Evolutionary conservation across 1,140 invertebrate species (phyloP).

Genomic region (Bombyx mandarina): DNA sequence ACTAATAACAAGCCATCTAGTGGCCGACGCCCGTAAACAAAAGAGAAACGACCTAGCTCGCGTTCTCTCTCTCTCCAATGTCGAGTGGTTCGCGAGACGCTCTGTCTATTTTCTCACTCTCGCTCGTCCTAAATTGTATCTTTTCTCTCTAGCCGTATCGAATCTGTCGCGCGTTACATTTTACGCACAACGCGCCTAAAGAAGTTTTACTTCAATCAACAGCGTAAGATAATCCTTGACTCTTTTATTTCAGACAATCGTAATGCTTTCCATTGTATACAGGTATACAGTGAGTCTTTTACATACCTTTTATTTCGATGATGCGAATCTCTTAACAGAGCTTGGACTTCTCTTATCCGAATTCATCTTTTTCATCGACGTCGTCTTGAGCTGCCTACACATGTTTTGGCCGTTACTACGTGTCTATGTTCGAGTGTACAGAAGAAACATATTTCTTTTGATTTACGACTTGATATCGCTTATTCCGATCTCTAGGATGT

Average conservation of each 20-base stretch:
- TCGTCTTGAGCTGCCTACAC: constrained; percentile 36
- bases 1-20: too few species aligned
- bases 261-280: constrained; percentile 29
- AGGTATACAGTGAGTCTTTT: constrained; percentile 36
- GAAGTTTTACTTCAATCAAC: too few species aligned
- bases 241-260: constrained; percentile 24
- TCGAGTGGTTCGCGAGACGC: too few species aligned
- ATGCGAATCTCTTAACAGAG: constrained; percentile 17
- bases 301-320: constrained; percentile 31
- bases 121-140: too few species aligned
- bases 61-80: too few species aligned
- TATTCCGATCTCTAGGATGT: constrained; percentile 28
- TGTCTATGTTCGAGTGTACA: constrained; percentile 36
- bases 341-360: constrained; percentile 25
- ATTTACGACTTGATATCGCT: constrained; percentile 35
- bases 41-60: too few species aligned
- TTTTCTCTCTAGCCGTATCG: too few species aligned
- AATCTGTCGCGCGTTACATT: too few species aligned
- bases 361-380: constrained; percentile 33
- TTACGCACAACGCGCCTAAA: too few species aligned
- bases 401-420: constrained; percentile 40
- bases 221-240: neutral
- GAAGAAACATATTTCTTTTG: constrained; percentile 29
- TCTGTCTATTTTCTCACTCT: too few species aligned
- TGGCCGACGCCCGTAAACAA: too few species aligned